phyloP scores from a whole-genome alignment of 2,797 vertebrate species.

The Hoplostethus mediterraneus region DNA sequence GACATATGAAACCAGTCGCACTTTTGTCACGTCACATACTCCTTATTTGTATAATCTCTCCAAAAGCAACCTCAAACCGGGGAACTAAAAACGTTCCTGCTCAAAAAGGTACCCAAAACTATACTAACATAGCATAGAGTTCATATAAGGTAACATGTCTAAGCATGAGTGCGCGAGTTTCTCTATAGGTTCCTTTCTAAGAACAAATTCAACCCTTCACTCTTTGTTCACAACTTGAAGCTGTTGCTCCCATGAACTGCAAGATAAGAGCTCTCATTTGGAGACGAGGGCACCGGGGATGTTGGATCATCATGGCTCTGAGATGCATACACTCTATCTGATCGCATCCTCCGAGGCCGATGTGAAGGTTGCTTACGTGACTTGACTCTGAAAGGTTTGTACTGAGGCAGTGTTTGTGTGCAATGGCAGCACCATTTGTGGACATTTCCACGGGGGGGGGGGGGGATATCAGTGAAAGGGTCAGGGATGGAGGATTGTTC shows the following conservation, averaged over 20 bases:
- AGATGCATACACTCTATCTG: conserved; percentile 39
- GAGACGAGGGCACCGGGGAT: conserved; percentile 27
- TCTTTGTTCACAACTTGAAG: conserved; percentile 15
- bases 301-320: conserved; percentile 42
- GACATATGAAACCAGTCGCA: too few species aligned
- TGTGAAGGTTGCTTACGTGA: conserved; percentile 49
- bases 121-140: too few species aligned
- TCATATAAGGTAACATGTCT: background rate
- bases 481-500: conserved; percentile 39
- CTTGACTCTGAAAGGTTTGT: conserved; percentile 38
- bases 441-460: conserved; percentile 4
- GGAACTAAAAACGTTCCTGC: too few species aligned
- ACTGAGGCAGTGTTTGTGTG: conserved; percentile 25
- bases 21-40: too few species aligned
- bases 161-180: background rate
- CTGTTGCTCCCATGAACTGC: conserved; percentile 30
- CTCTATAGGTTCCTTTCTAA: conserved; percentile 12
- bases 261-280: conserved; percentile 51
- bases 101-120: too few species aligned
- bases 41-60: too few species aligned
- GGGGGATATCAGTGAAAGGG: conserved; percentile 24
- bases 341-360: conserved; percentile 31
- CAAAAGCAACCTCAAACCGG: too few species aligned
- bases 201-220: conserved; percentile 28
- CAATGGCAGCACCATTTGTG: conserved; percentile 2